A percentile compares a stretch with the other conserved stretches of the same genome.
Evolutionary conservation across 2,888 invertebrate species (phyloP).

Genomic region (Drosophila longiperda): DNA sequence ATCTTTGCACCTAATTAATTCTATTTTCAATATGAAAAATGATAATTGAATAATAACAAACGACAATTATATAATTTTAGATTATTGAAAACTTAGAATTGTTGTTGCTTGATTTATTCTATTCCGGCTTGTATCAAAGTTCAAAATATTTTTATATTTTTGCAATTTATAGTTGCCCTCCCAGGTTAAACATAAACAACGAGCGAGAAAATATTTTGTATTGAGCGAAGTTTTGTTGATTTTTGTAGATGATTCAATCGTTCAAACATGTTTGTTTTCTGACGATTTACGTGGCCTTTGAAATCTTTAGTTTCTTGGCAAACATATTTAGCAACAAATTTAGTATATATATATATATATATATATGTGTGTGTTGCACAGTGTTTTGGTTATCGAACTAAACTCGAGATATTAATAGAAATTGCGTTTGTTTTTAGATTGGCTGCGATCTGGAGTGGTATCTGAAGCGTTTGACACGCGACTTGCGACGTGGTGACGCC

Average conservation of each 20-base stretch:
- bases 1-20: too few species aligned
- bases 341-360: not conserved
- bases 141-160: not conserved
- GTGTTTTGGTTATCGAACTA: conserved; percentile 8
- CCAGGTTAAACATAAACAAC: not conserved
- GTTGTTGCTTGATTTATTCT: not conserved
- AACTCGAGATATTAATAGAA: not conserved
- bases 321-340: not conserved
- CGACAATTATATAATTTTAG: too few species aligned
- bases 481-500: conserved; percentile 64
- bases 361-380: conserved; percentile 15
- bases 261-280: not conserved
- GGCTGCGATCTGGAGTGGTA: conserved; percentile 82
- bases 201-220: not conserved
- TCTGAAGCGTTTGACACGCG: conserved; percentile 73
- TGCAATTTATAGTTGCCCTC: not conserved
- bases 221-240: not conserved
- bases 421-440: conserved; percentile 60
- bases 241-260: not conserved
- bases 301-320: not conserved
- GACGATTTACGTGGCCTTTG: not conserved
- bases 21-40: too few species aligned
- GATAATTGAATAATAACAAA: too few species aligned
- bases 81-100: not conserved
- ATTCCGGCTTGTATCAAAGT: not conserved